phyloP scores from a whole-genome alignment of 2,113 vertebrate species.

The Oceanodroma tethys region DNA sequence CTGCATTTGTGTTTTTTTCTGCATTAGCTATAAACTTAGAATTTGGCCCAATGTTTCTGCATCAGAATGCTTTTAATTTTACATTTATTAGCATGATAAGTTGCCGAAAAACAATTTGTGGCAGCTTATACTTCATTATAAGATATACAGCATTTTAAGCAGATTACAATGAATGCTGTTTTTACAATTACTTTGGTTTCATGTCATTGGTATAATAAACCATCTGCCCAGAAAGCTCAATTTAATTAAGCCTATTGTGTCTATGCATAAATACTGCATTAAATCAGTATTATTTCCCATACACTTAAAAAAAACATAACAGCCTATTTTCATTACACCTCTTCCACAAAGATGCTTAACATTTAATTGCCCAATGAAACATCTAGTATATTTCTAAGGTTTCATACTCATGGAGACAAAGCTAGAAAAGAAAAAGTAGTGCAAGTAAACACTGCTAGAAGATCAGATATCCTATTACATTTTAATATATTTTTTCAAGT shows the following conservation, averaged over 20 bases:
- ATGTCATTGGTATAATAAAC: background rate
- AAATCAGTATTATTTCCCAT: background rate
- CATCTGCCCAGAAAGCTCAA: constrained; percentile 5
- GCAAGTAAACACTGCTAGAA: background rate
- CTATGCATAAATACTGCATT: background rate
- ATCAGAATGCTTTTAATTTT: background rate
- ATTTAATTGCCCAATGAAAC: background rate
- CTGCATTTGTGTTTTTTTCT: background rate
- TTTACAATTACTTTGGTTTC: background rate
- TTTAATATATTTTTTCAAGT: background rate
- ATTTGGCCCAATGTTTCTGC: background rate
- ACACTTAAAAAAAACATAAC: background rate
- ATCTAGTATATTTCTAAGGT: background rate
- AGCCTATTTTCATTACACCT: background rate
- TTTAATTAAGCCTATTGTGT: constrained; percentile 23
- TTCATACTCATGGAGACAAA: background rate
- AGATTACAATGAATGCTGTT: background rate
- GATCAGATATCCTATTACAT: background rate
- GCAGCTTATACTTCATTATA: background rate
- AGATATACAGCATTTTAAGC: background rate
- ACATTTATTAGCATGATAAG: background rate
- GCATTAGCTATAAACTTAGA: background rate
- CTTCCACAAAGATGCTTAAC: background rate
- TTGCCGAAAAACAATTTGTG: background rate
- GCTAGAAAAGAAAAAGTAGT: background rate